Conservation (phyloP, 1,140 invertebrate species). For the Argopecten irradians region DNA sequence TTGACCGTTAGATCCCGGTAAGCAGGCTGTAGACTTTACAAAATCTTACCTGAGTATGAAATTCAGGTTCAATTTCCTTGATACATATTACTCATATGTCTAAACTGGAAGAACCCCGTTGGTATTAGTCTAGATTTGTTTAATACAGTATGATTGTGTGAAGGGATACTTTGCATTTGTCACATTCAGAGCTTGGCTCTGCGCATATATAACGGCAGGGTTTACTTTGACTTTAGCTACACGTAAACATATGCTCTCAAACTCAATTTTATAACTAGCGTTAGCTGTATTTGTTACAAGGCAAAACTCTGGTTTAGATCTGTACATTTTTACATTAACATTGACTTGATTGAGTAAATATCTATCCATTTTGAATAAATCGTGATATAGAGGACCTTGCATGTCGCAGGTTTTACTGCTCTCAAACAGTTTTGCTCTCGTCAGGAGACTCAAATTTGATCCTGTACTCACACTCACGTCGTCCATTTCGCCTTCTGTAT, state of each 20-base stretch:
- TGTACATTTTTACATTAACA: neutral
- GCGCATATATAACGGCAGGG: neutral
- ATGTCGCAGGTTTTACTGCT: neutral
- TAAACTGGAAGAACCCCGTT: slow-evolving; percentile 37
- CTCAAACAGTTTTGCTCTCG: neutral
- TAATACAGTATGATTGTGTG: slow-evolving; percentile 17
- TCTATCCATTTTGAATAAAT: neutral
- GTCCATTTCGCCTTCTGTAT: slow-evolving; percentile 8
- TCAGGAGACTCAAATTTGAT: neutral
- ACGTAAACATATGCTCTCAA: neutral
- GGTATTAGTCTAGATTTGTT: slow-evolving; percentile 38
- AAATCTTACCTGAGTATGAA: slow-evolving; percentile 39
- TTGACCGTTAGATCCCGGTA: slow-evolving; percentile 25
- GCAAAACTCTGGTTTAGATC: slow-evolving; percentile 19
- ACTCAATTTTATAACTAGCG: neutral
- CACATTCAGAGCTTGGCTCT: neutral
- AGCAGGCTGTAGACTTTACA: slow-evolving; percentile 32
- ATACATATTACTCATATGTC: slow-evolving; percentile 45
- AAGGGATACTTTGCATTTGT: neutral
- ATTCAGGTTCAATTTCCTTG: slow-evolving; percentile 44
- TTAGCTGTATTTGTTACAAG: neutral
- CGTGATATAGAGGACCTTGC: neutral
- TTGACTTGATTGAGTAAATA: too few species aligned
- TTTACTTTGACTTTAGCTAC: neutral
- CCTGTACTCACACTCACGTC: neutral